A percentile compares a stretch with the other conserved stretches of the same genome.
These are phyloP conservation scores for Papilio aristodemus DNA, from an alignment of 1,140 invertebrate species.

Conservation along the genomic window DNA sequence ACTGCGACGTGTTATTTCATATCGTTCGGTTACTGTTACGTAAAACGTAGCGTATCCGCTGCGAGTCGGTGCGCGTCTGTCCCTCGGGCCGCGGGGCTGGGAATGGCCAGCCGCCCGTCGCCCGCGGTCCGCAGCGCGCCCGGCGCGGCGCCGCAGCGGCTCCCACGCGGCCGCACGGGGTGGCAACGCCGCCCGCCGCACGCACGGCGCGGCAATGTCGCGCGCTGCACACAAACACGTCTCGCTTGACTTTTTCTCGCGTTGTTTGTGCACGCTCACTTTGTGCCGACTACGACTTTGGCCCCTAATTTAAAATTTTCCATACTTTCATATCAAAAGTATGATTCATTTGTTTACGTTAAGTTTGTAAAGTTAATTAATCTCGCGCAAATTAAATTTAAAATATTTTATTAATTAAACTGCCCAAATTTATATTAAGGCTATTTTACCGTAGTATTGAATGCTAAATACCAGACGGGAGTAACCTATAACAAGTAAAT, in stretches of 20 bases:
- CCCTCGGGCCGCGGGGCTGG: not conserved
- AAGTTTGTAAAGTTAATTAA: not conserved
- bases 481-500: no score
- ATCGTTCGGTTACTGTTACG: not conserved
- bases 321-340: not conserved
- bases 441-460: no score
- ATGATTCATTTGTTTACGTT: constrained; percentile 19
- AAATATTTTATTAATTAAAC: no score
- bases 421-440: no score
- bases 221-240: constrained; percentile 39
- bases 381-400: not conserved
- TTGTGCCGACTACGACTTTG: constrained; percentile 18
- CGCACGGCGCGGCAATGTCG: constrained; percentile 48
- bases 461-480: no score
- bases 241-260: constrained; percentile 22
- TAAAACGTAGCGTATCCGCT: constrained; percentile 20
- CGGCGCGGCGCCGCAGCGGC: constrained; percentile 26
- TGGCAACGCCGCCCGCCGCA: constrained; percentile 5
- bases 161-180: constrained; percentile 28
- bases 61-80: constrained; percentile 21
- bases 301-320: constrained; percentile 18
- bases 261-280: constrained; percentile 9
- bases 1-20: constrained; percentile 11
- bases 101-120: constrained; percentile 13
- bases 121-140: constrained; percentile 29